Percentiles rank a stretch among this genome's conserved stretches.
phyloP scores from a whole-genome alignment of 35 echinoderm and acorn worm species.

The Lytechinus variegatus region DNA sequence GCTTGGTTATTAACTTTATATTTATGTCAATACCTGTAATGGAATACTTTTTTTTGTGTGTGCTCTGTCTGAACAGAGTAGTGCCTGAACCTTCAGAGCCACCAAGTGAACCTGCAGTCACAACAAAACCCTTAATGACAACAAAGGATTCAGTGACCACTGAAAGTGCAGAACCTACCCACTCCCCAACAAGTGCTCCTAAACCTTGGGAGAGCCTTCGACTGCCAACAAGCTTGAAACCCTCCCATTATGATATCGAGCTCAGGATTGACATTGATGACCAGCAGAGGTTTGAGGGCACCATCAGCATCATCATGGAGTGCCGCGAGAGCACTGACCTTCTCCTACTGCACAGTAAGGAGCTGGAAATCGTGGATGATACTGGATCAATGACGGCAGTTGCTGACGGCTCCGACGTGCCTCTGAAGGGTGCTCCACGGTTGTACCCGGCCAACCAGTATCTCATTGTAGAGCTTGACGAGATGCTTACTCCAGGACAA shows the following conservation, averaged over 20 bases:
- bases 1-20: too few relatives aligned
- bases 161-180: not conserved
- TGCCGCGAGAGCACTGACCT: conserved; percentile 60
- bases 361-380: conserved; percentile 52
- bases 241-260: conserved; percentile 77
- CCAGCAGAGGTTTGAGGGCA: conserved; percentile 61
- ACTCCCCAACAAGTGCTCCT: not conserved
- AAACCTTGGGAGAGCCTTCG: conserved; percentile 76
- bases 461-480: conserved; percentile 64
- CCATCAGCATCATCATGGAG: conserved; percentile 54
- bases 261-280: conserved; percentile 74
- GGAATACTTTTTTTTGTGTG: not conserved
- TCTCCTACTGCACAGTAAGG: conserved; percentile 87
- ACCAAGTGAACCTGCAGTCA: not conserved
- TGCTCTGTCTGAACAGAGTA: not conserved
- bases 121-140: not conserved
- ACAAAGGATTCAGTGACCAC: not conserved
- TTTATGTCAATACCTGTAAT: not conserved
- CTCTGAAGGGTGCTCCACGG: conserved; percentile 30
- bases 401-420: not conserved
- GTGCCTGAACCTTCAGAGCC: not conserved
- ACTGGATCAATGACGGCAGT: not conserved
- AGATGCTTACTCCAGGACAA: conserved; percentile 29
- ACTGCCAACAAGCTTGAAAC: conserved; percentile 73
- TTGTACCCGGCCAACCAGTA: conserved; percentile 66